Conservation (phyloP, 92 coral and sea anemone genomes). For the Chrysogorgia sp. region DNA sequence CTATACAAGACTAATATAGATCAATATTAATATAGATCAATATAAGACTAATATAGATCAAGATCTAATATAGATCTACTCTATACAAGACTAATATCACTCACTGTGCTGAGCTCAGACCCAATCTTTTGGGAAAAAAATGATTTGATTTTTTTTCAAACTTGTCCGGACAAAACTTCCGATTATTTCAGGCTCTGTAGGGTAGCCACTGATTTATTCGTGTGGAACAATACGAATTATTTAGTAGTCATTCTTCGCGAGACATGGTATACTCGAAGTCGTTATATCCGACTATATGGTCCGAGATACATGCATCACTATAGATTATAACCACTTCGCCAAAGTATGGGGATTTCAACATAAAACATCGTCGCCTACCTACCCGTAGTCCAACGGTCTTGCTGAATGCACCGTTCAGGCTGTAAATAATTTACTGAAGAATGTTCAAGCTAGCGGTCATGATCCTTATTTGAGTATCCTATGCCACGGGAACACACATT, state of each 20-base stretch:
- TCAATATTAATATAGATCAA: no score
- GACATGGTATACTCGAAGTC: conserved; percentile 10
- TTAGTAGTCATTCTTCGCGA: conserved; percentile 11
- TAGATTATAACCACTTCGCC: background rate
- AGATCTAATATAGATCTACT: no score
- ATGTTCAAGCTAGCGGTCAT: background rate
- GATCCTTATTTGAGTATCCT: conserved; percentile 28
- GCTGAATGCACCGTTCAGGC: conserved; percentile 1
- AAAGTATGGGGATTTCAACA: conserved; percentile 9
- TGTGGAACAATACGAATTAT: conserved; percentile 12
- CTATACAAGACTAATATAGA: no score
- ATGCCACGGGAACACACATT: conserved; percentile 3
- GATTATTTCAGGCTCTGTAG: no score
- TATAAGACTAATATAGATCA: no score
- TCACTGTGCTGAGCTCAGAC: no score
- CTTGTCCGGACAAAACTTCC: no score
- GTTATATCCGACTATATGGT: conserved; percentile 33
- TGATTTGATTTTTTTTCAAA: no score
- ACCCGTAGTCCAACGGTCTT: conserved; percentile 15
- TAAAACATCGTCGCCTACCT: background rate
- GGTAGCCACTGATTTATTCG: conserved; percentile 11
- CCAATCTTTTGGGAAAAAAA: no score
- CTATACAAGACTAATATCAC: no score
- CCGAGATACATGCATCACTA: background rate
- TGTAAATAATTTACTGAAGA: conserved; percentile 2